Evolutionary conservation across 92 coral and sea anemone species (phyloP), one percentile per base, ranked within the genome.

Genomic region (Zoanthus solanderi): DNA sequence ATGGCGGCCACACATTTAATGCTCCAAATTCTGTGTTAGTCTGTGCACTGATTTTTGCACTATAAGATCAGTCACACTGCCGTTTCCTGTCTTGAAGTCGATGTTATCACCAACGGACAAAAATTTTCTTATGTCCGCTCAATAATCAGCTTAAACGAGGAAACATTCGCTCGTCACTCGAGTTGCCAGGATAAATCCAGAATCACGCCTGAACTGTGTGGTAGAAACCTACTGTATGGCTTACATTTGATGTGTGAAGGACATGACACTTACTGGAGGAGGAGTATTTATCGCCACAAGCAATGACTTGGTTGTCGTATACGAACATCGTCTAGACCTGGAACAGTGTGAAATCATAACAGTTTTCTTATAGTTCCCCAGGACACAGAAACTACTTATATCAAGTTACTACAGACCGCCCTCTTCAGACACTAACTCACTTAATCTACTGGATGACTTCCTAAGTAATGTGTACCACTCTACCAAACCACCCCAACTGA

Each of bases 321-420:
- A 89, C 37, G 80, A 89, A 66, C 60, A 78, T 89, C 87, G 61
- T 60, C 71, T 89, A 17, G 86, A 89, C 72, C 23, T 78, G 61
- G 72, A 77, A 28, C 76, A 73, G 52, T 88, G 82, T 56, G 75
- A 83, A 83, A 83, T 88, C 58, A 58, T 75, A 37, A 76, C 79
- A 85, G 85, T 84, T 46, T 89, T 79, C 23, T 47, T 89, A 12
- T 81, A 80, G 76, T 87, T 87, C 23, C 83, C 78, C 31, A 87
- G 44, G 61, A 50, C 83, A 44, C 79, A 81, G 74, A 88, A 88
- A 72, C 90, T 88, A 34, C 57, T 31, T 53, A 42, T 88, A 69
- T 68, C 74, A 18, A 71, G 73, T 31, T 88, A 80, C 85, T 88
- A 78, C 31, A 76, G 87, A 30, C 82, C 92, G 5, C 86, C 92